phyloP scores from a whole-genome alignment of 2,113 vertebrate species.

The Saguinus imperator region DNA sequence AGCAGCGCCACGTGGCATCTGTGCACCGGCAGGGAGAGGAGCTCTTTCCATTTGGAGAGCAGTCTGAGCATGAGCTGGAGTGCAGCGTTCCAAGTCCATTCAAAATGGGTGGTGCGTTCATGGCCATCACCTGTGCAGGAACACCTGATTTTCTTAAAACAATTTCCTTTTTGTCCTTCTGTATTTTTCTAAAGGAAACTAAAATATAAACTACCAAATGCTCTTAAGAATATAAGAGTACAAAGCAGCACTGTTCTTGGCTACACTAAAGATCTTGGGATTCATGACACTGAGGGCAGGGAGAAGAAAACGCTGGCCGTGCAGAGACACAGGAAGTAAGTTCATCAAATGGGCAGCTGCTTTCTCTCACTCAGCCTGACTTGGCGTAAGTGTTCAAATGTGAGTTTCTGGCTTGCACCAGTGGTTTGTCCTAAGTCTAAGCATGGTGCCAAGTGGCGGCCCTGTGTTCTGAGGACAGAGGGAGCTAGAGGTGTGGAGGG shows the following conservation, averaged over 20 bases:
- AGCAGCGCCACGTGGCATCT: constrained; percentile 68
- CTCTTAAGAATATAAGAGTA: constrained; percentile 22
- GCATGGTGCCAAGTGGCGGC: background rate
- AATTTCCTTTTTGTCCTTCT: constrained; percentile 46
- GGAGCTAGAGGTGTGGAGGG: background rate
- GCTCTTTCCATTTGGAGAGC: constrained; percentile 50
- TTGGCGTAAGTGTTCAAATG: background rate
- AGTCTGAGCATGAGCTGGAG: background rate
- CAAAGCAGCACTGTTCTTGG: constrained; percentile 74
- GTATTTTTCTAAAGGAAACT: constrained; percentile 63
- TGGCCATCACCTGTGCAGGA: background rate
- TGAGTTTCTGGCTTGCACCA: background rate
- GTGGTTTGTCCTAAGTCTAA: background rate
- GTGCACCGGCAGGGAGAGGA: constrained; percentile 66
- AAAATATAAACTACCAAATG: background rate
- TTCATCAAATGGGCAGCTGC: constrained; percentile 59
- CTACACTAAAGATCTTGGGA: constrained; percentile 43
- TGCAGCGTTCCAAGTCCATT: constrained; percentile 61
- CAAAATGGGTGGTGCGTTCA: constrained; percentile 61
- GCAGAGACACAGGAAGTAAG: constrained; percentile 23
- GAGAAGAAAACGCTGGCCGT: background rate
- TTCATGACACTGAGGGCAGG: background rate
- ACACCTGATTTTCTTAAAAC: constrained; percentile 57
- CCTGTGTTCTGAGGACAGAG: background rate
- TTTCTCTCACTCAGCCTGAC: constrained; percentile 37